Evolutionary conservation across 1,140 invertebrate genomes (phyloP).

Genomic region (Hyles vespertilio): DNA sequence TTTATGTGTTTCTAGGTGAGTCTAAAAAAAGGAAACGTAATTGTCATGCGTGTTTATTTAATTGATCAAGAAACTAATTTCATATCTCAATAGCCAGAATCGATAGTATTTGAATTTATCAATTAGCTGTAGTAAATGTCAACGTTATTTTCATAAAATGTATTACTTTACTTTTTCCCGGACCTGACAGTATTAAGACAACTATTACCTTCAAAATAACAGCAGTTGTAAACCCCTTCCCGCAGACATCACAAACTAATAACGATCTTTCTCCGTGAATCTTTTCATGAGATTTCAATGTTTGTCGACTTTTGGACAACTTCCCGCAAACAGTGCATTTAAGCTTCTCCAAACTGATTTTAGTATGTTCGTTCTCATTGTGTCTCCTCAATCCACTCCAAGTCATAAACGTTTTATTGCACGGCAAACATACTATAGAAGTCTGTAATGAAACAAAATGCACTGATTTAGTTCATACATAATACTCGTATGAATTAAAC

Average conservation of each 20-base stretch:
- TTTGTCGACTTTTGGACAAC: constrained; percentile 46
- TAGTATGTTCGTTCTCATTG: constrained; percentile 43
- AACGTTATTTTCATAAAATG: no score
- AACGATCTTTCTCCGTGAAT: constrained; percentile 42
- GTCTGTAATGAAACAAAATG: constrained; percentile 27
- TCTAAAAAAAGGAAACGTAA: constrained; percentile 30
- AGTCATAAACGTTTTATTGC: constrained; percentile 56
- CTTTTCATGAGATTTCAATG: constrained; percentile 47
- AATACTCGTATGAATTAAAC: no score
- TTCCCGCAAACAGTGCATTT: constrained; percentile 57
- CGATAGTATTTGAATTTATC: no score
- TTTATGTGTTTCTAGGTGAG: constrained; percentile 61
- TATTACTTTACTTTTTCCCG: no score
- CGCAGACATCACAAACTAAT: constrained; percentile 63
- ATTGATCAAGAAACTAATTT: no score
- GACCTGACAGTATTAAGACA: not conserved
- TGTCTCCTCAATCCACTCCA: constrained; percentile 55
- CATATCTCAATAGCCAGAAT: no score
- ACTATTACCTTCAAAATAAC: constrained; percentile 44
- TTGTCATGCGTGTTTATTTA: no score
- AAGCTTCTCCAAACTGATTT: constrained; percentile 35
- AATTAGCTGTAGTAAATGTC: no score
- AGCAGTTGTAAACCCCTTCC: constrained; percentile 46
- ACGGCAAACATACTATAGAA: constrained; percentile 43
- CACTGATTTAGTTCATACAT: no score